phyloP scores from a whole-genome alignment of 2,888 invertebrate species.

The Drosophila nigricruria region DNA sequence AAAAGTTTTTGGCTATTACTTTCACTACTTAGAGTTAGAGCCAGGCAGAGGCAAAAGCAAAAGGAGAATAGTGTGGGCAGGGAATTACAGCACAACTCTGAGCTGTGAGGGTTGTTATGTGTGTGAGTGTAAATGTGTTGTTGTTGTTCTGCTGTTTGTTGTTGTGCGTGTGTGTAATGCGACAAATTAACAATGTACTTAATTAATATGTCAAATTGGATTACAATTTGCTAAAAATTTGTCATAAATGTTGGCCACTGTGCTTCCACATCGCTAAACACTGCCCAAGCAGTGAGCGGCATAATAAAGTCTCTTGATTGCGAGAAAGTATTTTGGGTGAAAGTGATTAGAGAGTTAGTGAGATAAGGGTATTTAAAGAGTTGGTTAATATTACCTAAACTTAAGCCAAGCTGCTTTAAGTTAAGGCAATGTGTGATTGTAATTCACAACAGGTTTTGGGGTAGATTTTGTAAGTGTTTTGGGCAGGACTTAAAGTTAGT shows the following conservation, averaged over 20 bases:
- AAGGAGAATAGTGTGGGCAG: background rate
- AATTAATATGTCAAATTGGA: conserved; percentile 78
- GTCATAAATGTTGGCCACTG: conserved; percentile 64
- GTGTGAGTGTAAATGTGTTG: conserved; percentile 12
- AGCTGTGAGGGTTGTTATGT: conserved; percentile 33
- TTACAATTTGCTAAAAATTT: conserved; percentile 78
- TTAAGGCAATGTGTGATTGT: background rate
- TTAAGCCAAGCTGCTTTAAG: background rate
- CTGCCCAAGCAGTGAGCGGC: conserved; percentile 3
- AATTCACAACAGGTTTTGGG: background rate
- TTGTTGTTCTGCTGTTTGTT: background rate
- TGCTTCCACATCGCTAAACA: conserved; percentile 29
- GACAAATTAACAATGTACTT: conserved; percentile 78
- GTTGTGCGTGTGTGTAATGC: conserved; percentile 62
- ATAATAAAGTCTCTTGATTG: conserved; percentile 2
- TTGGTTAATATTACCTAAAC: no score
- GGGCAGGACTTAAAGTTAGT: background rate
- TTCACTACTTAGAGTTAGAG: conserved; percentile 72
- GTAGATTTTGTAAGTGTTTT: background rate
- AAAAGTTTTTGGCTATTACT: conserved; percentile 77
- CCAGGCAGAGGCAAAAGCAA: conserved; percentile 16
- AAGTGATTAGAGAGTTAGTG: background rate
- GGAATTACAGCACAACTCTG: background rate
- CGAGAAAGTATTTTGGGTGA: background rate
- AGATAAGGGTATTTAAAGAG: background rate